These are phyloP conservation scores for Cyclophora albipunctata DNA, from an alignment of 2,888 invertebrate genomes.

Conservation along the genomic window DNA sequence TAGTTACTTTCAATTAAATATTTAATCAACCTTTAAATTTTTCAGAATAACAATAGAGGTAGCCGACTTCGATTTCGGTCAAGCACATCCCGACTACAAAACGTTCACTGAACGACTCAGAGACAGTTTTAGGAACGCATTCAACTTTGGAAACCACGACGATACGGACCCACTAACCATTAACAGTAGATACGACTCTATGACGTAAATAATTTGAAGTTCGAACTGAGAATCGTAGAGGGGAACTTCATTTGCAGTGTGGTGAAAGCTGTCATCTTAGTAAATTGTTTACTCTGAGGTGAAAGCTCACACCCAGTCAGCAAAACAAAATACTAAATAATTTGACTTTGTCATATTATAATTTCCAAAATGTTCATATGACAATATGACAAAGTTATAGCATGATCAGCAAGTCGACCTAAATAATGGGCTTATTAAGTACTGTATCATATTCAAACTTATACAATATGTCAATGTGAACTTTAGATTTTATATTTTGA, in stretches of 20 bases:
- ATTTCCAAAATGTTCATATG: no score
- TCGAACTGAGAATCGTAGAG: neutral
- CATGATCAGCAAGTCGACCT: no score
- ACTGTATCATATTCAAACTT: no score
- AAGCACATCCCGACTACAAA: slow-evolving; percentile 89
- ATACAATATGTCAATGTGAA: no score
- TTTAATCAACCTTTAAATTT: slow-evolving; percentile 4
- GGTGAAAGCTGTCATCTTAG: neutral
- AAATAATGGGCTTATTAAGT: no score
- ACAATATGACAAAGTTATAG: no score
- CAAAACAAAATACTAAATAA: no score
- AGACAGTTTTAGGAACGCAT: slow-evolving; percentile 79
- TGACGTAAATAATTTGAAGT: slow-evolving; percentile 51
- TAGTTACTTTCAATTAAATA: no score
- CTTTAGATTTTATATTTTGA: no score
- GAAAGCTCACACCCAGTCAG: neutral
- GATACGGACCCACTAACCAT: slow-evolving; percentile 59
- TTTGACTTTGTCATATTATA: no score
- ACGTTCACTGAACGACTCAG: slow-evolving; percentile 88
- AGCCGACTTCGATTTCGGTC: slow-evolving; percentile 93
- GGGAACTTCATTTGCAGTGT: no score
- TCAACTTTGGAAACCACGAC: slow-evolving; percentile 50
- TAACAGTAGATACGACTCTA: slow-evolving; percentile 73
- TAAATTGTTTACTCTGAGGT: neutral
- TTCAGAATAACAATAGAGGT: slow-evolving; percentile 87